Evolutionary conservation across 2,797 vertebrate species (phyloP).

Genomic region (Enteromius mattozi): DNA sequence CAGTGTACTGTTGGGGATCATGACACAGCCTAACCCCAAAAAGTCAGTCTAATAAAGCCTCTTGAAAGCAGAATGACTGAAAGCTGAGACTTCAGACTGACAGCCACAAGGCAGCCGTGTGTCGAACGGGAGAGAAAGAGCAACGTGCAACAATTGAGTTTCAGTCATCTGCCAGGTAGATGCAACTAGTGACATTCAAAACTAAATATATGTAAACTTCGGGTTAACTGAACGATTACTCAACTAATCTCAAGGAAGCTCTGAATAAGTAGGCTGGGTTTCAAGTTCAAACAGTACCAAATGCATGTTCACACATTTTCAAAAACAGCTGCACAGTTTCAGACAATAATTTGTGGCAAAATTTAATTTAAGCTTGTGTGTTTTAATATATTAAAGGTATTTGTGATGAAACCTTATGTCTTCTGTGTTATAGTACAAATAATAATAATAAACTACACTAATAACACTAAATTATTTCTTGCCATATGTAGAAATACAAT

Average conservation of each 20-base stretch:
- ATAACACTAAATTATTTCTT: not conserved
- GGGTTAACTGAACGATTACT: not conserved
- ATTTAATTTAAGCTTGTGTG: not conserved
- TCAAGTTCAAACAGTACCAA: not conserved
- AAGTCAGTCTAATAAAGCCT: constrained; percentile 32
- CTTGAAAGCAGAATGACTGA: constrained; percentile 14
- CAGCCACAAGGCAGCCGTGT: not conserved
- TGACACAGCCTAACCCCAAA: constrained; percentile 7
- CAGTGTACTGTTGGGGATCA: not conserved
- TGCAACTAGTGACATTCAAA: not conserved
- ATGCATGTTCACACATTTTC: not conserved
- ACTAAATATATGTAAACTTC: not conserved
- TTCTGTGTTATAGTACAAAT: not conserved
- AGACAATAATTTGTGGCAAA: not conserved
- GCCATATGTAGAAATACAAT: not conserved
- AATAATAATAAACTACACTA: not conserved
- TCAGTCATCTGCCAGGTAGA: constrained; percentile 5
- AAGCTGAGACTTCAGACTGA: constrained; percentile 5
- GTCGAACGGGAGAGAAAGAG: constrained; percentile 22
- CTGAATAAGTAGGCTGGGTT: not conserved
- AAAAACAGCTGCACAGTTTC: not conserved
- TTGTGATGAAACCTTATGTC: not conserved
- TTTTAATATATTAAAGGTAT: not conserved
- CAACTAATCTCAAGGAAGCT: not conserved
- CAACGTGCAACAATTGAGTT: not conserved